Evolutionary conservation across 2,888 invertebrate species (phyloP), one percentile per base, ranked within the genome.

Genomic region (Metopia argyrocephala): DNA sequence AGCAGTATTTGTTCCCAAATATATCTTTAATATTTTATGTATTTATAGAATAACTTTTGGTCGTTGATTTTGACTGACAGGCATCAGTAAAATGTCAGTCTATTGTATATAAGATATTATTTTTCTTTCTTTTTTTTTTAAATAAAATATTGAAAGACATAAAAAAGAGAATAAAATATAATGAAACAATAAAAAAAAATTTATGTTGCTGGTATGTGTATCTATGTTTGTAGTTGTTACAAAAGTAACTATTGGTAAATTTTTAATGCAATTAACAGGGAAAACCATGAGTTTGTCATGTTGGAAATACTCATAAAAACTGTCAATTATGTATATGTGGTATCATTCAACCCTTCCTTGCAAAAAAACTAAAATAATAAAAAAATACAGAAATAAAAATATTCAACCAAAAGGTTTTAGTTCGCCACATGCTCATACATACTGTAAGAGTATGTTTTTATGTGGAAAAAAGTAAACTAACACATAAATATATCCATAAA

Each of bases 261-360:
- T 62, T 76, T 76, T 76, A 69, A 69, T 69, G 76, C 61, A 76
- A 76, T 76, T 68, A 68, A 76, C 69, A 18, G 6, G 52, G 61
- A 76, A 76, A 64, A 23, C 69, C 69, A 25, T 62, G 48, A 45
- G 31, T n/a, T 57, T 31, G 46, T 18, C 27, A 54, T 15, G 46
- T 76, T 54, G 38, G 15, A 38, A 38, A 38, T 3, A n/a, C n/a
- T 54, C 25, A 5, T 15, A n/a, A 65, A 57, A 46, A 69, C 12
- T 64, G 48, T 56, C 61, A 64, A 50, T 64, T 54, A 38, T 48
- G 28, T 69, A 56, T 20, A 62, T 76, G 68, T 56, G 56, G 31
- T 62, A 56, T 25, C 48, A 38, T 46, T 56, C 21, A 69, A 69
- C 23, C 52, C 28, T 31, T 69, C 23, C 28, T 20, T 0, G 38